Percentiles rank a stretch among this genome's conserved stretches.
Conservation (phyloP, 2,113 vertebrate genomes). For the Actenoides hombroni region DNA sequence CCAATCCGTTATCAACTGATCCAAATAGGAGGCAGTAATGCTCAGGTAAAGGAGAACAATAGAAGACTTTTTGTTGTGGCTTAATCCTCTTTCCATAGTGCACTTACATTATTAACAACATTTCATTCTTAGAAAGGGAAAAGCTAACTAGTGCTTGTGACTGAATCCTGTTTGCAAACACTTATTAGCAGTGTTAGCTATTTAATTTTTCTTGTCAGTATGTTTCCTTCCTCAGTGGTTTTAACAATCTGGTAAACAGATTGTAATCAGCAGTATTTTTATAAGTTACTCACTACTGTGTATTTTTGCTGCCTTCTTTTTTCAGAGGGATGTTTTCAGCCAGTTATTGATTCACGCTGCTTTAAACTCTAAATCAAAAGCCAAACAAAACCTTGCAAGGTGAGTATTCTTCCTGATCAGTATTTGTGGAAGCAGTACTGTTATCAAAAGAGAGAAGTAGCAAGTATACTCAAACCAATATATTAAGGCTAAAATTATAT, state of each 20-base stretch:
- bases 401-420: constrained; percentile 52
- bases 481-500: not conserved
- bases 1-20: constrained; percentile 83
- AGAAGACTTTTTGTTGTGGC: not conserved
- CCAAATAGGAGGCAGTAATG: constrained; percentile 88
- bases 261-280: not conserved
- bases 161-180: not conserved
- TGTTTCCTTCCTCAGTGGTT: not conserved
- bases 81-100: not conserved
- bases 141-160: not conserved
- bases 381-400: constrained; percentile 84
- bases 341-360: constrained; percentile 89
- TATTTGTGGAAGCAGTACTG: not conserved
- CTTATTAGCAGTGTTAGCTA: not conserved
- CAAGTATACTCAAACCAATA: not conserved
- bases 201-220: not conserved
- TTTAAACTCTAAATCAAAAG: constrained; percentile 80
- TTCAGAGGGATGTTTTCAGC: constrained; percentile 92
- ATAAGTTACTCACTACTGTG: not conserved
- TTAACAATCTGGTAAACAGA: not conserved
- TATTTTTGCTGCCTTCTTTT: not conserved
- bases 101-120: not conserved
- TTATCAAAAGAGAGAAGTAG: not conserved
- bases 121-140: not conserved
- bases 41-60: constrained; percentile 81